A percentile compares a stretch with the other conserved stretches of the same genome.
Evolutionary conservation across 2,888 invertebrate genomes (phyloP).

Genomic region (Drosophila neotestacea): DNA sequence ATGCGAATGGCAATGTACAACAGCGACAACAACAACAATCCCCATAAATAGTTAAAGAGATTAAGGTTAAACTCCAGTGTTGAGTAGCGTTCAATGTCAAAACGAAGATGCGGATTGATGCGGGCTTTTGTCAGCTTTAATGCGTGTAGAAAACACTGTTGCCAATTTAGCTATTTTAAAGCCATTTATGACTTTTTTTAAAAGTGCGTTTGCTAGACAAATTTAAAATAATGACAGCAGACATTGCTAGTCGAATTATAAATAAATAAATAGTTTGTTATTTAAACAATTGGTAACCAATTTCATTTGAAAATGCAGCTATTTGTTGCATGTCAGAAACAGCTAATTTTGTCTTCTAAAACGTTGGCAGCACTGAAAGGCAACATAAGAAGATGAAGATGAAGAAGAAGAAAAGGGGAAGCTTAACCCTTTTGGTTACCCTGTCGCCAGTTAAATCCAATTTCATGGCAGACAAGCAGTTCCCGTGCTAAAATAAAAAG

Average conservation of each 20-base stretch:
- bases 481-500: neutral
- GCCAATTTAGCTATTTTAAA: too few relatives aligned
- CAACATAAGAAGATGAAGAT: slow-evolving; percentile 1
- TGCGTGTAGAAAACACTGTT: neutral
- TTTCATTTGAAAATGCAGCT: too few relatives aligned
- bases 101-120: neutral
- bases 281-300: too few relatives aligned
- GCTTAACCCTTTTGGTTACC: slow-evolving; percentile 40
- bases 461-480: slow-evolving; percentile 49
- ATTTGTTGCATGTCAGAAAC: too few relatives aligned
- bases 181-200: too few relatives aligned
- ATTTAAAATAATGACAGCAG: slow-evolving; percentile 13
- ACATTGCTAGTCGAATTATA: too few relatives aligned
- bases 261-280: too few relatives aligned
- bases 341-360: too few relatives aligned
- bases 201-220: too few relatives aligned
- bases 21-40: slow-evolving; percentile 3
- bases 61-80: slow-evolving; percentile 23
- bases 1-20: slow-evolving; percentile 24
- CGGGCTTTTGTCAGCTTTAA: slow-evolving; percentile 32
- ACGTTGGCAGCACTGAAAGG: too few relatives aligned
- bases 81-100: slow-evolving; percentile 17
- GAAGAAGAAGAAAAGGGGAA: neutral
- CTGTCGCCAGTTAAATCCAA: slow-evolving; percentile 40
- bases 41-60: slow-evolving; percentile 27